Evolutionary conservation across 2,797 vertebrate species (phyloP), one percentile per base, ranked within the genome.

Genomic region (Meda fulgida): DNA sequence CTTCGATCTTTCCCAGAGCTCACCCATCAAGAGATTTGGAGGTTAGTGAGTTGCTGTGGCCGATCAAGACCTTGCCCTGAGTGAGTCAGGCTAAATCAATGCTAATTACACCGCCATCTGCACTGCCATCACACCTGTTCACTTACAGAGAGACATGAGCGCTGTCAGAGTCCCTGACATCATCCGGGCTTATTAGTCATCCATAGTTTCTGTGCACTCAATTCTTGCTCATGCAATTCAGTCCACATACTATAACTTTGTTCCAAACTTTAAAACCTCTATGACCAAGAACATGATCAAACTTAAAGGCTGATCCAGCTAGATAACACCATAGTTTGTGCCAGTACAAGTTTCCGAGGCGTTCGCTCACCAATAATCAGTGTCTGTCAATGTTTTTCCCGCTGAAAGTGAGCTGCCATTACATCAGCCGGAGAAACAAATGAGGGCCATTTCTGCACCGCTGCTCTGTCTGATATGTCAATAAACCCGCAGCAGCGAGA

Each of bases 51-150:
- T 94, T 92, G 92, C 93, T 93, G 93, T 91, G 92, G 93, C 91
- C 91, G 94, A 80, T 94, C 94, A 92, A 94, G 93, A 93, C 94
- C 93, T 93, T 89, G 92, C 92, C 91, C 92, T 89, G 91, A 92
- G 92, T 93, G 92, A 93, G 90, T 88, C 93, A 91, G 93, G 93
- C 93, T 94, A 93, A 93, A 95, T 95, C 93, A 94, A 94, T 95
- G 94, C 93, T 95, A 95, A 95, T 96, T 94, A 95, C 92, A 90
- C 93, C 91, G 92, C 94, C 93, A 95, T 95, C 94, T 96, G 94
- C 84, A 92, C 92, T 91, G 93, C 91, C 89, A 87, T 93, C 93
- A 95, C 94, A 95, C 94, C 95, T 95, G 94, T 94, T 94, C 93
- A 92, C 91, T 90, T 72, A 66, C n/a, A 55, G 55, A 60, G 23